Base-by-base conservation (phyloP, 2,113 vertebrate genomes). In the Triplophysa tibetana region DNA sequence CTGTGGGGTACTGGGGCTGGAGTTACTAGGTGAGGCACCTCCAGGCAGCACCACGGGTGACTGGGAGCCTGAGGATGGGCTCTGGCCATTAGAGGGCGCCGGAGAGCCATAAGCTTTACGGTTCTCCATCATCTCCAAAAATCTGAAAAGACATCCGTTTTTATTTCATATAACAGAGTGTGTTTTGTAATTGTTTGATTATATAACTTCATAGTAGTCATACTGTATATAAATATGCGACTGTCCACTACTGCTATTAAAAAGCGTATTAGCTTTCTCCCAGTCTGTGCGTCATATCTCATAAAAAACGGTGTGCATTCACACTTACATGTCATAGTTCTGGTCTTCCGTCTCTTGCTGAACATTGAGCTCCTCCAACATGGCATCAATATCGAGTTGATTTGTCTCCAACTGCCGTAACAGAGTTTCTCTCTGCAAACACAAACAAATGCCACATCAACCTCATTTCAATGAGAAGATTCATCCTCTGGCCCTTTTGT, bases 301-400 rank as follows among this genome's bases (percentile, higher is more conserved):
- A 33, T 4, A 33, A 33, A 33, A 33, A 33, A 45, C 3, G 1
- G n/a, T 54, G 24, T 9, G 62, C 14, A 26, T 43, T 43, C 48
- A 38, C 29, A 83, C 83, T 3, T 89, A 96, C 95, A 96, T 92
- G 88, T 94, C 88, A 52, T 96, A 96, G 88, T 96, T 95, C 83
- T 96, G 94, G 86, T 95, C 94, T 87, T 95, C 95, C 0, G 95
- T 95, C 88, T 96, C 94, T 73, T 95, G 93, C 87, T 96, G 95
- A 79, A 96, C 93, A 0, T 91, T 94, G 17, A 96, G 90, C 84
- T 96, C 95, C 88, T 96, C 95, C 87, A 96, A 76, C 0, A 93
- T 95, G 4, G 95, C 95, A 4, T 96, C 94, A 0, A 94, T 94
- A 81, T 96, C 95, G 63, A 96, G 91, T 86, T 95, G 95, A 85